Evolutionary conservation across 2,113 vertebrate genomes (phyloP), one percentile per base, ranked within the genome.

Genomic region (Dasyurus viverrinus): DNA sequence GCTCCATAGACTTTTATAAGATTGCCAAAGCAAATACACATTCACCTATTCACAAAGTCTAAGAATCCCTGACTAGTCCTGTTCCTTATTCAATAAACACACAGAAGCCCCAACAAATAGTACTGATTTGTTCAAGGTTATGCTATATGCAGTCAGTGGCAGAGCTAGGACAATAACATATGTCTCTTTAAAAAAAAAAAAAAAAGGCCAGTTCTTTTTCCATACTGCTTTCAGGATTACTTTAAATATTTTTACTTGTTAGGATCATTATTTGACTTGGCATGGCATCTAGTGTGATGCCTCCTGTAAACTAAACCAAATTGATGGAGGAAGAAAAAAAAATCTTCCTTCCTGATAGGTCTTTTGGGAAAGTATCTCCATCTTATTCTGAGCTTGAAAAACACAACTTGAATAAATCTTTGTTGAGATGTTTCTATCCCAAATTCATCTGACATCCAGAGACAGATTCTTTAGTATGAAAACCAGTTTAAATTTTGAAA

Each of bases 301-400:
- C 48, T 91, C 53, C 96, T 94, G 14, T 68, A 92, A 93, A 46
- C 26, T 76, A 50, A 95, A 55, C 50, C 36, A 84, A 89, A 25
- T 24, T 24, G 90, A 46, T 76, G 90, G 90, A 93, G 48, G 0
- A 91, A 89, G 60, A 54, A 91, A 93, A 48, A 52, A 53, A 53
- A 55, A 90, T 30, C 89, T 90, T 94, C 36, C 60, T 89, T 22
- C 26, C 68, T 93, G 90, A 55, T 16, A 7, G 53, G 91, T n/a
- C 60, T 24, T 27, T n/a, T 54, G 36, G 16, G 91, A n/a, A 90
- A 60, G 53, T 54, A 6, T 26, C 12, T 46, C 25, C 10, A 26
- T n/a, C 52, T 46, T 93, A 52, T 9, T 96, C 19, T 90, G 16
- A 42, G 55, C 4, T 95, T 90, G 84, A 47, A 68, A 84, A 93